Evolutionary conservation across 2,888 invertebrate genomes (phyloP), one percentile per base, ranked within the genome.

Genomic region (Agrochola lychnidis): DNA sequence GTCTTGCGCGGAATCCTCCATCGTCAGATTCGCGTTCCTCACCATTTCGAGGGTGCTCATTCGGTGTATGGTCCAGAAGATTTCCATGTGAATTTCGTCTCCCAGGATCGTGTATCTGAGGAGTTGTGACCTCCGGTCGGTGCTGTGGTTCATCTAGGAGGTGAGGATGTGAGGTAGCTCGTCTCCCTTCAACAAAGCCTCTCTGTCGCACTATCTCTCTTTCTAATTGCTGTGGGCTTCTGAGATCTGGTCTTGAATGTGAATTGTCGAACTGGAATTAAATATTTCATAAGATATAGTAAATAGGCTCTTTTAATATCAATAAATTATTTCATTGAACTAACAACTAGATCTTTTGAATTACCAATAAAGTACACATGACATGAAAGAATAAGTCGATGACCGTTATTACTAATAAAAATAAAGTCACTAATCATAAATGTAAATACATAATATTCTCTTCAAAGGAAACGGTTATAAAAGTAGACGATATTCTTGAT

Each of bases 101-200:
- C 2, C 96, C 94, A 83, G 94, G 89, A 85, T 93, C 93, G 67
- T 93, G 95, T 79, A 94, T 95, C 92, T 91, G 97, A 87, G 95
- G 93, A 9, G 94, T 92, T 4, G 91, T 92, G 22, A 93, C 88
- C 90, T 97, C 96, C 36, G 92, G 92, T 89, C 95, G 91, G 7
- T 91, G 92, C 22, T 93, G 95, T 2, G 94, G 96, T 73, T 96
- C 96, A 48, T 96, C 97, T 53, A 97, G 94, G 6, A 98, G 94
- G 87, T 98, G 98, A 2, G 98, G 98, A 87, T 98, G 98, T 0
- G 98, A 98, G 0, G 97, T 96, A 0, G 98, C 97, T 64, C 97
- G 93, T 88, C 97, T 94, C 0, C 95, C 97, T 91, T 97, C 97
- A 7, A 93, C 91, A 63, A 97, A 95, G 62, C 97, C 97, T 92